Base-by-base conservation (phyloP, 1,140 invertebrate species). In the Eurytemora carolleeae region DNA sequence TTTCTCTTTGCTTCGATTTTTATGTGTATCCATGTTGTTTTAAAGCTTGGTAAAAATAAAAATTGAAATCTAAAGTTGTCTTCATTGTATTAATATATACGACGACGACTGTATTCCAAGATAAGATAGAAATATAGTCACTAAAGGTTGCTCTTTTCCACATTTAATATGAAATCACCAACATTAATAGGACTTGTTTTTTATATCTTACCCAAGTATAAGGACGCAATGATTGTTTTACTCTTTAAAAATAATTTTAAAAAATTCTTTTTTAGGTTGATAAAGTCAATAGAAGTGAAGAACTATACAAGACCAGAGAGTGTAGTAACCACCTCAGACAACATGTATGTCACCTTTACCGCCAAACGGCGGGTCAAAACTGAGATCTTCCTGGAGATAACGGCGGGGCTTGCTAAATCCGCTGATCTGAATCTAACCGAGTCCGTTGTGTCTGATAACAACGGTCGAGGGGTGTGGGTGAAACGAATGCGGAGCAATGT, bases 381-480 rank as follows among this genome's bases (percentile, higher is more conserved):
- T 24, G 73, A 82, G 12, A 80, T 84, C 1, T 86, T 84, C 66
- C 73, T 91, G 57, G 76, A 83, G 65, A 69, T 93, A 24, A 82
- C 80, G 0, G 83, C 87, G 1, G 84, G 83, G 1, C 7, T 67
- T 81, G 81, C 76, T 63, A 89, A 90, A 78, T 82, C 81, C 55
- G 85, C 84, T 68, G 90, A 95, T 70, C 75, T 98, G 1, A 86
- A 90, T 64, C 78, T 98, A 3, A 85, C 82, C 0, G 82, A 86
- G 65, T 86, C 86, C 18, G 79, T 82, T 21, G 81, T 98, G 44
- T 79, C 81, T 0, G 80, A 86, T 66, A 99, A 98, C 72, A 85
- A 85, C 67, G 94, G 94, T 1, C 82, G 92, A 71, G 95, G 95
- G 23, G 80, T 95, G 55, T 82, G 79, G 2, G 79, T 86, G 3